Evolutionary conservation across 2,888 invertebrate species (phyloP), one percentile per base, ranked within the genome.

Genomic region (Erynnis tages): DNA sequence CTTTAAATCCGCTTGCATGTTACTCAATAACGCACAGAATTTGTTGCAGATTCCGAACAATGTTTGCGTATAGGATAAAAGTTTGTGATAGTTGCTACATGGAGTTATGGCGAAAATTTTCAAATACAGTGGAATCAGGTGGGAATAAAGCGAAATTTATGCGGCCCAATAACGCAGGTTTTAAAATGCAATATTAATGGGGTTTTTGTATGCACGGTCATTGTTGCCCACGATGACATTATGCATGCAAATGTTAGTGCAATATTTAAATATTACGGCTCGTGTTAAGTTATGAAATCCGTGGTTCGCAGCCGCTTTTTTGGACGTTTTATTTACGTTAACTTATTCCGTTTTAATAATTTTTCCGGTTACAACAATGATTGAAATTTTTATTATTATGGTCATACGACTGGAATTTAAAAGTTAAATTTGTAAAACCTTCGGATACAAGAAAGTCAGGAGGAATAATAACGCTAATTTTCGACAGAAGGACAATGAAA

Each of bases 231-330:
- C 44, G 44, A 27, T 37, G 37, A 37, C 29, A 52, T 52, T 52
- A 44, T 52, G 50, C 50, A 52, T 37, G 44, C 44, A 52, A 52
- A 52, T 52, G 14, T 21, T 52, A 30, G 44, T 44, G 43, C 37
- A 29, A 29, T 35, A 44, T 52, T 52, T 50, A 41, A 49, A 49
- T 49, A 27, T 40, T 25, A 49, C 23, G 34, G 34, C 13, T 27
- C 19, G 46, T 19, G 27, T 67, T 57, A 54, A 46, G 59, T 47
- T 57, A 59, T 63, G 54, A 58, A 68, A 68, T 67, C 64, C 62
- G 61, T 57, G 45, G 16, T 55, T 34, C 16, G 34, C 16, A 34
- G n/a, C 34, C 3, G 34, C 34, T 16, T 34, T n/a, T 16, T 32
- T 8, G 32, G 32, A 32, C 1, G 13, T 32, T 16, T 32, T 32